Evolutionary conservation across 2,797 vertebrate genomes (phyloP), one percentile per base, ranked within the genome.

Genomic region (Smutsia temminckii): DNA sequence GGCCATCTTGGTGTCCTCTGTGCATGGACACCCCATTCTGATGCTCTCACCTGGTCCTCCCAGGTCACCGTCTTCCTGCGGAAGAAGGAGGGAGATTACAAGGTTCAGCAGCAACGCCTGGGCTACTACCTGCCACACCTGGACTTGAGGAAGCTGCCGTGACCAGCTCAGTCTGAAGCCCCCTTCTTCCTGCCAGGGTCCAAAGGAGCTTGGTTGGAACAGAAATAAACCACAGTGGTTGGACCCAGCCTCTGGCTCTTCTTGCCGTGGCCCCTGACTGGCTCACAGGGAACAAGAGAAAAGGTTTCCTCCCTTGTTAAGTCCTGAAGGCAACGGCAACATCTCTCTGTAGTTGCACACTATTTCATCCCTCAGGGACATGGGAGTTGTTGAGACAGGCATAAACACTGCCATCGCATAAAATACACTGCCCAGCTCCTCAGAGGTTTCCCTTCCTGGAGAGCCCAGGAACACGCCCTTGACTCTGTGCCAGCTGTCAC

Each of bases 41-140:
- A 94, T 12, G 18, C 25, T 29, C 57, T 61, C 57, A 80, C 66
- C 66, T 90, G 12, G 17, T 46, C 12, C 40, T 42, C 25, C 0
- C 90, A 97, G 97, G 66, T 85, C 21, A 85, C 51, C 21, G 4
- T 72, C 16, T 32, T 55, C 85, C 37, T 34, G 66, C 46, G 42
- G 37, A 95, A 89, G 79, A 96, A 96, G 59, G 79, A 95, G 57
- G 85, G 69, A 1, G 85, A 85, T n/a, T 97, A 91, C 0, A 55
- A 96, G 57, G 63, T 97, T 13, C 93, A 92, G 63, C 75, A 49
- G 1, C 61, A 25, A 6, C 68, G 18, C 49, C 79, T 89, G 16
- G 78, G 85, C 90, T 93, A 89, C 3, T 93, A 94, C 75, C 51
- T 96, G 81, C 83, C 96, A 23, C 92, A 93, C 42, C 42, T 85